Evolutionary conservation across 2,888 invertebrate genomes (phyloP).

Genomic region (Hecatera dysodea): DNA sequence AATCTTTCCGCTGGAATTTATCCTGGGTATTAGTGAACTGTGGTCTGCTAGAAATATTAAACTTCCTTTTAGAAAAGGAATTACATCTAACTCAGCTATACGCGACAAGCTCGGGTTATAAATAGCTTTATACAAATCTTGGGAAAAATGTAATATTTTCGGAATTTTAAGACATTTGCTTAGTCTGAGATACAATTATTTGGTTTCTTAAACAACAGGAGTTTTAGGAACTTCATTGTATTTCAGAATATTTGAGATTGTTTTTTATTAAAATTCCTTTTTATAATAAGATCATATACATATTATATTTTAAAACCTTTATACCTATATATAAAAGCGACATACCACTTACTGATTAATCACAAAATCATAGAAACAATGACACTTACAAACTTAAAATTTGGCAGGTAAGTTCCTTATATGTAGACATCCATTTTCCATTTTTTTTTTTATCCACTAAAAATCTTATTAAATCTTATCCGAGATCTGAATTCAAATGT

Average conservation of each 20-base stretch:
- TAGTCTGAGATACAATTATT: background rate
- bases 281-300: too few relatives aligned
- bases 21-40: conserved; percentile 41
- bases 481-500: background rate
- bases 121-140: conserved; percentile 35
- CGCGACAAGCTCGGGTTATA: conserved; percentile 33
- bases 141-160: conserved; percentile 15
- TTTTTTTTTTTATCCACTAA: too few relatives aligned
- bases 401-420: too few relatives aligned
- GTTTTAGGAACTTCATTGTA: background rate
- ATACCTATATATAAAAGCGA: too few relatives aligned
- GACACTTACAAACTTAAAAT: too few relatives aligned
- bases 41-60: conserved; percentile 48
- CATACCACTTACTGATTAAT: too few relatives aligned
- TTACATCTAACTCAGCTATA: conserved; percentile 44
- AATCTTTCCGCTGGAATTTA: conserved; percentile 49
- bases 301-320: too few relatives aligned
- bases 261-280: background rate
- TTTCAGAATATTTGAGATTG: background rate
- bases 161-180: conserved; percentile 15
- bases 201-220: background rate
- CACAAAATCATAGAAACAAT: too few relatives aligned
- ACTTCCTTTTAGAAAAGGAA: conserved; percentile 39
- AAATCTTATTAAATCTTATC: background rate
- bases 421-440: too few relatives aligned